These are phyloP conservation scores for Barbus barbus DNA, from an alignment of 2,113 vertebrate species.

Conservation along the genomic window DNA sequence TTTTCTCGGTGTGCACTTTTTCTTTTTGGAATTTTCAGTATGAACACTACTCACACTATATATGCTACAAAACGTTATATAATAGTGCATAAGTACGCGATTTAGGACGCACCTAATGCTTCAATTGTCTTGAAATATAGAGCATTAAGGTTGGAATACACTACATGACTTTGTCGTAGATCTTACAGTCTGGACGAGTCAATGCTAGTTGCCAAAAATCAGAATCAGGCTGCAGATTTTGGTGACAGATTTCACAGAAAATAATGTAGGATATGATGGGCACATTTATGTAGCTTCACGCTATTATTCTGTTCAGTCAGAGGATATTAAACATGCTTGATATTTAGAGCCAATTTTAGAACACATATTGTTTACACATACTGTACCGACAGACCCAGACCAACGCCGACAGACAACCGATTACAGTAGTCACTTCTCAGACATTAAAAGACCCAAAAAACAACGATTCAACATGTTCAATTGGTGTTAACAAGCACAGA, in stretches of 20 bases:
- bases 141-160: neutral
- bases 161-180: neutral
- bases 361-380: neutral
- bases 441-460: neutral
- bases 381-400: too few species aligned
- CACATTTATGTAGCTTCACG: neutral
- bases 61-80: too few species aligned
- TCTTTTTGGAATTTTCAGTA: too few species aligned
- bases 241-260: neutral
- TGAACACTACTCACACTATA: too few species aligned
- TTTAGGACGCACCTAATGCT: too few species aligned
- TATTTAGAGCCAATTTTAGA: neutral
- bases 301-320: neutral
- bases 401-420: too few species aligned
- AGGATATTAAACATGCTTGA: neutral
- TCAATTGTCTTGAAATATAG: neutral
- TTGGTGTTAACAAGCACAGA: accelerated
- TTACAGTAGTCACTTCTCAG: too few species aligned
- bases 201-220: neutral
- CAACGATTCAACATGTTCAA: neutral
- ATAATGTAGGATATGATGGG: neutral
- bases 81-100: too few species aligned
- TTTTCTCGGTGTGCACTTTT: too few species aligned
- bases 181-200: neutral
- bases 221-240: too few species aligned